Evolutionary conservation across 1,140 invertebrate species (phyloP).

Genomic region (Caerostris darwini): DNA sequence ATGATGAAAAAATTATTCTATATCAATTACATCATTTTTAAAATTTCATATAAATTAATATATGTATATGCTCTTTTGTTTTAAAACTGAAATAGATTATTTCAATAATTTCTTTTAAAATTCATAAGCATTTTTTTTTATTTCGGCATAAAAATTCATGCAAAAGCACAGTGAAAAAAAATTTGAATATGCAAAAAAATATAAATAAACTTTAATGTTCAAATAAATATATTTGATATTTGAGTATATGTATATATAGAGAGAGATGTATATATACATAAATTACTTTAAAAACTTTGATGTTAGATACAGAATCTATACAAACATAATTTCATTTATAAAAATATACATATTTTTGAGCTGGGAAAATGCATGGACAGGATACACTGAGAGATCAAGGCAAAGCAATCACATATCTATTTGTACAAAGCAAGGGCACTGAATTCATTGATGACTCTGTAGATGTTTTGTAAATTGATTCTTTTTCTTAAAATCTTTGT

Average conservation of each 20-base stretch:
- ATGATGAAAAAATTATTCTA: too few relatives aligned
- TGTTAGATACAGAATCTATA: neutral
- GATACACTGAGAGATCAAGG: neutral
- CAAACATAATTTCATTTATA: neutral
- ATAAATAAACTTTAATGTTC: constrained; percentile 1
- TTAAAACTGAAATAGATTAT: too few relatives aligned
- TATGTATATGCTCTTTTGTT: too few relatives aligned
- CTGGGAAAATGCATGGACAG: neutral
- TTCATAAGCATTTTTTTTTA: too few relatives aligned
- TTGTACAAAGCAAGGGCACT: neutral
- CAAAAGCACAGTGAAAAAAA: too few relatives aligned
- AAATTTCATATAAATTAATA: too few relatives aligned
- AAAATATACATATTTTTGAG: neutral
- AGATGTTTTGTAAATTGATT: constrained; percentile 63
- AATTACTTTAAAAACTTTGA: neutral
- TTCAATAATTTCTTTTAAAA: too few relatives aligned
- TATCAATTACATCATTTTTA: too few relatives aligned
- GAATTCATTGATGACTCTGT: constrained; percentile 25
- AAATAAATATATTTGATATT: neutral
- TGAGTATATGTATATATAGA: too few relatives aligned
- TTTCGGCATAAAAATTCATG: too few relatives aligned
- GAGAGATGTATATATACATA: neutral
- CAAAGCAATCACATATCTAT: neutral
- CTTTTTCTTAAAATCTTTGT: constrained; percentile 69
- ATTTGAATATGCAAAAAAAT: neutral